Base-by-base conservation (phyloP, 2,113 vertebrate species). In the Callaeas wilsoni region DNA sequence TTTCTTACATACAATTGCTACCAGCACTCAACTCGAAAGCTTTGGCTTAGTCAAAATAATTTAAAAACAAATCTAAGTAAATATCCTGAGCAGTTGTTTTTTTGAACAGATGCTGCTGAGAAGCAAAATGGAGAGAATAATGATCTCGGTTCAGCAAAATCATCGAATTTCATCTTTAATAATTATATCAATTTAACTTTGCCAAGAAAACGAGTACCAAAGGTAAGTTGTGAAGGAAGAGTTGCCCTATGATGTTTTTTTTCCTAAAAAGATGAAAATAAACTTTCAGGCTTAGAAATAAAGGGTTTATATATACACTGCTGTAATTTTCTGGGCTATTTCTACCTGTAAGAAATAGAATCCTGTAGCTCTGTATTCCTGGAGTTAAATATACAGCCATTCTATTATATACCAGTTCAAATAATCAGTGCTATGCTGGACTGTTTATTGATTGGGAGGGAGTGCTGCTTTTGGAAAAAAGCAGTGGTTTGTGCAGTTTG, bases 131-230 rank as follows among this genome's bases (percentile, higher is more conserved):
- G 98, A 97, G 98, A 98, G 97, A 98, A 98, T 93, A 96, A 97
- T 63, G 98, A 98, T 64, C 94, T 97, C 55, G 95, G 89, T 94
- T 96, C 97, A 84, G 90, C 97, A 63, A 98, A 98, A 80, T 97
- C 98, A 76, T 97, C 98, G 3, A 98, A 96, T 79, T 98, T 97
- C 74, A 96, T 98, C 79, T 95, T 96, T 93, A 98, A 98, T 93
- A 99, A 99, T 94, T 98, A 98, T 77, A 97, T 98, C 89, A 99
- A 98, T 94, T 97, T 98, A 86, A 97, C 98, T 2, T 97, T 98
- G 94, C 98, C 98, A 44, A 98, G 99, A 89, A 99, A 99, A 95
- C 97, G 99, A 90, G 98, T 99, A 68, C 99, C 99, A 46, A 99
- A 99, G 98, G 99, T 99, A 97, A 97, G 95, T 44, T 87, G 52